phyloP scores from a whole-genome alignment of 1,140 invertebrate genomes.

The Paraescarpia echinospica region DNA sequence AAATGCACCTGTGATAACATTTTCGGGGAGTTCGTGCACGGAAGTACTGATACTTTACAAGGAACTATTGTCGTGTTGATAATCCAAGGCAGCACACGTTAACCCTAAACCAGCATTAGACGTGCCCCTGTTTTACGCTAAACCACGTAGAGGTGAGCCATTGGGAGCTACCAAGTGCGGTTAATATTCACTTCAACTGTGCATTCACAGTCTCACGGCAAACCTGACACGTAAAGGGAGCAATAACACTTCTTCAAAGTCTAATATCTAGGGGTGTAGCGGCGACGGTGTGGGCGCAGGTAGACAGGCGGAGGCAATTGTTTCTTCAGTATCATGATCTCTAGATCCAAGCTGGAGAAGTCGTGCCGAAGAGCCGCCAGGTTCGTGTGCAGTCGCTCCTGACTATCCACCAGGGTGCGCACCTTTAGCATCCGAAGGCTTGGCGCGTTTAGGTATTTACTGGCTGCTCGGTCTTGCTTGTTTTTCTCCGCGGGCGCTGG shows the following conservation, averaged over 20 bases:
- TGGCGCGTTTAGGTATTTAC: background rate
- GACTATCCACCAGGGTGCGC: background rate
- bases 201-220: background rate
- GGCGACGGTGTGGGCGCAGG: background rate
- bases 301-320: background rate
- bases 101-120: too few species aligned
- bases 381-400: constrained; percentile 3
- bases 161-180: too few species aligned
- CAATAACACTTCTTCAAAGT: background rate
- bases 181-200: too few species aligned
- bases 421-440: background rate
- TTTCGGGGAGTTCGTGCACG: background rate
- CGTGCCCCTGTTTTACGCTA: too few species aligned
- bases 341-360: background rate
- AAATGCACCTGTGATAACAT: background rate
- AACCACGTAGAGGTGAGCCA: too few species aligned
- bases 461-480: background rate
- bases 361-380: background rate
- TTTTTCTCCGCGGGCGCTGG: background rate
- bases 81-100: background rate
- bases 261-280: background rate
- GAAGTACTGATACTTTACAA: background rate
- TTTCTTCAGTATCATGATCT: background rate
- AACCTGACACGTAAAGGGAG: background rate
- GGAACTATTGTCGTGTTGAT: background rate